Percentiles rank a stretch among this genome's conserved stretches.
phyloP scores from a whole-genome alignment of 2,888 invertebrate genomes.

The Marasmarcha lunaedactyla region DNA sequence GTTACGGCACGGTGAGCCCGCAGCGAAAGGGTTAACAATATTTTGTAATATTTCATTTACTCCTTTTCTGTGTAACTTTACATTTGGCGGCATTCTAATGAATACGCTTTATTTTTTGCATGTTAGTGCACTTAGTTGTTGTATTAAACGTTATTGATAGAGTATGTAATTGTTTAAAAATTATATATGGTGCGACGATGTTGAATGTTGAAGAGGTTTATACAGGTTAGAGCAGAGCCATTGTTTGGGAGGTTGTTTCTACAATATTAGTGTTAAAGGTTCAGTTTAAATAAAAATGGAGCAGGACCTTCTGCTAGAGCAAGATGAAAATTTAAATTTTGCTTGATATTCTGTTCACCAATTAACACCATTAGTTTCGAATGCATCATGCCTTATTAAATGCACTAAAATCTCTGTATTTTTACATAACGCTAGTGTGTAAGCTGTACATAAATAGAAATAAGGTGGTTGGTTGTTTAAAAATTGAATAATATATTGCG shows the following conservation, averaged over 20 bases:
- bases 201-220: constrained; percentile 67
- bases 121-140: neutral
- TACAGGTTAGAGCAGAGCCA: constrained; percentile 47
- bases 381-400: constrained; percentile 24
- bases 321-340: constrained; percentile 20
- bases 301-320: constrained; percentile 26
- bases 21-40: no score
- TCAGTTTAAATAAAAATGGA: constrained; percentile 10
- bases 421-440: constrained; percentile 35
- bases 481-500: constrained; percentile 51
- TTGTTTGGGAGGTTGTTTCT: constrained; percentile 60
- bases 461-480: constrained; percentile 57
- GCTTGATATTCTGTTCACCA: constrained; percentile 34
- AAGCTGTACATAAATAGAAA: constrained; percentile 45
- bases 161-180: constrained; percentile 35
- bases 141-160: neutral
- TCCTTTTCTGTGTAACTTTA: neutral
- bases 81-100: no score
- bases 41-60: no score
- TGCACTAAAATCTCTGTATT: constrained; percentile 54
- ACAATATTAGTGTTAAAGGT: constrained; percentile 36
- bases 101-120: neutral
- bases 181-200: constrained; percentile 61
- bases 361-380: constrained; percentile 20
- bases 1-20: no score